Base-by-base conservation (phyloP, 2,888 invertebrate species). In the Hipparchia sbordonii region DNA sequence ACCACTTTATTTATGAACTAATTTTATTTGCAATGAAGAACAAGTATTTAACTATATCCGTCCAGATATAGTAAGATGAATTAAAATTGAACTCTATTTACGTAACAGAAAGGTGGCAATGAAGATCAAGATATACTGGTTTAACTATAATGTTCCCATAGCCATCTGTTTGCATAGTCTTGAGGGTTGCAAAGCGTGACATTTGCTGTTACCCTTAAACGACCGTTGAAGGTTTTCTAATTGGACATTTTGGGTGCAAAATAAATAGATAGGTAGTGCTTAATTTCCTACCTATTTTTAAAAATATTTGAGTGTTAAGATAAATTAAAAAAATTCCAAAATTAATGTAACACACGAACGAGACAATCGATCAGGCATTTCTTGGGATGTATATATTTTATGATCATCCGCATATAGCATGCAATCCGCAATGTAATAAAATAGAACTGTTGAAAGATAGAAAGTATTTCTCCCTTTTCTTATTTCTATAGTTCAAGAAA, bases 181-280 rank as follows among this genome's bases (percentile, higher is more conserved):
- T 84, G 82, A 86, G 84, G 85, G 84, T 82, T 76, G 78, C 74
- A 85, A 79, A 78, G 77, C 85, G 82, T 87, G 87, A 90, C 90
- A 91, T 91, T 91, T 90, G 88, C 87, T 81, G 79, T 80, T 81
- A 81, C 84, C 83, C 85, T 86, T 87, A 87, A 90, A 85, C 82
- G 83, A 76, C 82, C 79, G 79, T 85, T 87, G 82, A 88, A 85
- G 80, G 84, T 79, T 84, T 84, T 88, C 86, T 85, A 85, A 89
- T 88, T 83, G 78, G 78, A 76, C 74, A 78, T 82, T 84, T 81
- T 80, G 76, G 76, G 77, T 78, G 76, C 81, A 75, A 72, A 71
- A 73, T 65, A 72, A 70, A 71, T 67, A 73, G 62, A 61, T 71
- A 65, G 13, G 39, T 68, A 52, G 63, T 65, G 51, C 51, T 10